Evolutionary conservation across 2,888 invertebrate genomes (phyloP), one percentile per base, ranked within the genome.

Genomic region (Cylindroiulus punctatus): DNA sequence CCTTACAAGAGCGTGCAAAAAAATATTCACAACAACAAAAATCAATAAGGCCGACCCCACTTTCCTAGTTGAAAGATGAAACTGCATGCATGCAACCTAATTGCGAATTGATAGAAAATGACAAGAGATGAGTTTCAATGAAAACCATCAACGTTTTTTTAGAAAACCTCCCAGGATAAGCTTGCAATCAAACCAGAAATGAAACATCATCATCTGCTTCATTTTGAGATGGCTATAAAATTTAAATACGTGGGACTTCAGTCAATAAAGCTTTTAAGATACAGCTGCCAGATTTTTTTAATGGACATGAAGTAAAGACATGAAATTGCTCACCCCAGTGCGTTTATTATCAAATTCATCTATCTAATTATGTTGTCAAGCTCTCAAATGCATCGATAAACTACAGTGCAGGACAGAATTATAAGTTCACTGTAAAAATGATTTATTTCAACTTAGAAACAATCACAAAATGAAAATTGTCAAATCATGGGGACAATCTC

Each of bases 41-140:
- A 65, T 65, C 65, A 65, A 65, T 65, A 65, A 10, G 65, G 52
- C 52, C 52, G n/a, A 52, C 52, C n/a, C 52, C 52, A 19, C 52
- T n/a, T 52, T 52, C 8, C 8, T 2, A 4, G 52, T 14, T 3
- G 19, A 52, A 52, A 52, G 52, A 52, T 52, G 14, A 52, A 52
- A 52, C n/a, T n/a, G n/a, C n/a, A 14, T n/a, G n/a, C n/a, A 52
- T 0, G 65, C 26, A 65, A n/a, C 12, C 65, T 65, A 65, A 65
- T 65, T 26, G 65, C 3, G 14, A 65, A 12, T 26, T 65, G 12
- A 65, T 65, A n/a, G 26, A 12, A 65, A 65, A 65, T 65, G 12
- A 65, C 65, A 65, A n/a, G 12, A 26, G 26, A 1, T 65, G 65
- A 5, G 19, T n/a, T 22, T 14, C 8, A 26, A 65, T 65, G 10